Evolutionary conservation across 2,888 invertebrate species (phyloP).

Genomic region (Limenitis camilla): DNA sequence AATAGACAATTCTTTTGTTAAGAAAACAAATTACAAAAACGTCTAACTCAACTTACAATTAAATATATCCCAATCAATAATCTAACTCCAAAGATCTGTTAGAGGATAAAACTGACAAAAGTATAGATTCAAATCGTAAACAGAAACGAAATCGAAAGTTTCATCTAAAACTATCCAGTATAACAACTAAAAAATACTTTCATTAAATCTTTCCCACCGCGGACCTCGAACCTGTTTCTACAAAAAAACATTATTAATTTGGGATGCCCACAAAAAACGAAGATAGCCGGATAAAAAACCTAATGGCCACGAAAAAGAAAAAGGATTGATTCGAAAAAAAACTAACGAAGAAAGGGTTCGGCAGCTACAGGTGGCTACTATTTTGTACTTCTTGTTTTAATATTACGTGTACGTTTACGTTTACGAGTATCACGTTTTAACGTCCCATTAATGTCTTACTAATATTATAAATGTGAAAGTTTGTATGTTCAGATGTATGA

Average conservation of each 20-base stretch:
- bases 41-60: too few relatives aligned
- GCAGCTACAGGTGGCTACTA: constrained; percentile 51
- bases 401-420: background rate
- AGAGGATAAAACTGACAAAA: too few relatives aligned
- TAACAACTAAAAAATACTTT: constrained; percentile 58
- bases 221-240: constrained; percentile 59
- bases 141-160: constrained; percentile 59
- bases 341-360: constrained; percentile 58
- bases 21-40: too few relatives aligned
- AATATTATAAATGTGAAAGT: too few relatives aligned
- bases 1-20: too few relatives aligned
- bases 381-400: constrained; percentile 24
- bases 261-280: constrained; percentile 71
- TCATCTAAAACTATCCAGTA: constrained; percentile 36
- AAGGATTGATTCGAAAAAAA: constrained; percentile 53
- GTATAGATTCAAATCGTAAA: constrained; percentile 9
- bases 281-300: constrained; percentile 65
- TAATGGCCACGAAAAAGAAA: constrained; percentile 67
- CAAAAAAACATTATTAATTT: constrained; percentile 69
- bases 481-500: too few relatives aligned
- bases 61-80: too few relatives aligned
- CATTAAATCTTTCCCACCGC: constrained; percentile 64
- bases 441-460: too few relatives aligned
- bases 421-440: too few relatives aligned
- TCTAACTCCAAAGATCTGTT: too few relatives aligned